phyloP scores from a whole-genome alignment of 2,888 invertebrate species.

The Cantharis rustica region DNA sequence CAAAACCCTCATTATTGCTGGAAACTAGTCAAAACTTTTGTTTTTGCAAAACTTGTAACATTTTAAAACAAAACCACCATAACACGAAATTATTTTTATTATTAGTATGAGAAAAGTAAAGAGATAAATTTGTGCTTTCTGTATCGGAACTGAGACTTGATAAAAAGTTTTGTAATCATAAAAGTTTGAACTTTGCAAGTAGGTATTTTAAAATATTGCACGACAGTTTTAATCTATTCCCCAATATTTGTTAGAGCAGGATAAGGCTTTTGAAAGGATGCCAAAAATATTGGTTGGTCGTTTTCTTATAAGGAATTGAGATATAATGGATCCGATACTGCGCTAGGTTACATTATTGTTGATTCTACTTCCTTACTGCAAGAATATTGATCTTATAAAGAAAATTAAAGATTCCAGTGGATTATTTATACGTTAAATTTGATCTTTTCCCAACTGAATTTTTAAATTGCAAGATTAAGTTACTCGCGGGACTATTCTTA shows the following conservation, averaged over 20 bases:
- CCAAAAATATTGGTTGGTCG: not conserved
- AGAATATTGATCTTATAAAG: not conserved
- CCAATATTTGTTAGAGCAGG: not conserved
- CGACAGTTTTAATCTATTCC: not conserved
- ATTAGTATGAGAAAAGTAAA: not conserved
- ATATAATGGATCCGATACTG: not conserved
- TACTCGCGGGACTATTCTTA: not conserved
- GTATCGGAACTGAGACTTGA: not conserved
- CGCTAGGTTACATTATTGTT: not conserved
- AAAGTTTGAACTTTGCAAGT: constrained; percentile 1
- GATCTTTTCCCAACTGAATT: not conserved
- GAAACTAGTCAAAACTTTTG: not conserved
- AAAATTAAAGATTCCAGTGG: not conserved
- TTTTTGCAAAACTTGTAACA: not conserved
- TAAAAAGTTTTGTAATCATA: not conserved
- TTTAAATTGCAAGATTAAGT: not conserved
- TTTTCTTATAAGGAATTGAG: not conserved
- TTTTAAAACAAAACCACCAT: not conserved
- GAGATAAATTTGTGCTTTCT: not conserved
- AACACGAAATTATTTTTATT: not conserved
- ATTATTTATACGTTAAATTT: not conserved
- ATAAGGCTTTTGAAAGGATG: constrained; percentile 1
- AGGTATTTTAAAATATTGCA: not conserved
- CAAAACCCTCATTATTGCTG: not conserved
- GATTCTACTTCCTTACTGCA: not conserved